A percentile compares a stretch with the other conserved stretches of the same genome.
Conservation (phyloP, 2,113 vertebrate genomes). For the Clarias batrachus region DNA sequence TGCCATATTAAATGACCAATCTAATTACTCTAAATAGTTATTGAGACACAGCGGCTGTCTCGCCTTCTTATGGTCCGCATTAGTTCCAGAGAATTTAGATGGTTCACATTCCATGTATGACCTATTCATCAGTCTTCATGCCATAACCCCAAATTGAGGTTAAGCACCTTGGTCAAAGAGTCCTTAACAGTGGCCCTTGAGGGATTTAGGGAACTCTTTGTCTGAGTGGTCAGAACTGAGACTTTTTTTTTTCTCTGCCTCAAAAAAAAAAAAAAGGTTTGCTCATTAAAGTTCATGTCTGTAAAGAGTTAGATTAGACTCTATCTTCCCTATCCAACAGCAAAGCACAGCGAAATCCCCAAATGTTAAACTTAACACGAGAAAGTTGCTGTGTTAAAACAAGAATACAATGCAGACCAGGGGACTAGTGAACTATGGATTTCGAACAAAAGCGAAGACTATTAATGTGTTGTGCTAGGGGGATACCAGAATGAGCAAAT, state of each 20-base stretch:
- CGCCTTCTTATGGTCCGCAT: slow-evolving; percentile 1
- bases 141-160: slow-evolving; percentile 56
- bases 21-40: neutral
- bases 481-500: neutral
- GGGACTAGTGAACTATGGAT: neutral
- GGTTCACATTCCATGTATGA: slow-evolving; percentile 43
- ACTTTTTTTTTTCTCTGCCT: neutral
- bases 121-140: slow-evolving; percentile 36
- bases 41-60: neutral
- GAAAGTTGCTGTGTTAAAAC: too few relatives aligned
- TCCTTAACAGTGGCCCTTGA: slow-evolving; percentile 43
- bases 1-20: neutral
- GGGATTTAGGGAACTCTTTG: slow-evolving; percentile 40
- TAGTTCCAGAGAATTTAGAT: slow-evolving; percentile 36
- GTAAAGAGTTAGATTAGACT: neutral
- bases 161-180: slow-evolving; percentile 56
- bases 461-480: neutral
- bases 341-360: neutral
- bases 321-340: neutral
- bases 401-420: neutral
- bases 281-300: neutral
- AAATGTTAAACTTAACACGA: neutral
- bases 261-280: slow-evolving; percentile 13
- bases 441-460: neutral
- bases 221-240: slow-evolving; percentile 4